phyloP scores from a whole-genome alignment of 2,888 invertebrate species.

The Miltochrista miniata region DNA sequence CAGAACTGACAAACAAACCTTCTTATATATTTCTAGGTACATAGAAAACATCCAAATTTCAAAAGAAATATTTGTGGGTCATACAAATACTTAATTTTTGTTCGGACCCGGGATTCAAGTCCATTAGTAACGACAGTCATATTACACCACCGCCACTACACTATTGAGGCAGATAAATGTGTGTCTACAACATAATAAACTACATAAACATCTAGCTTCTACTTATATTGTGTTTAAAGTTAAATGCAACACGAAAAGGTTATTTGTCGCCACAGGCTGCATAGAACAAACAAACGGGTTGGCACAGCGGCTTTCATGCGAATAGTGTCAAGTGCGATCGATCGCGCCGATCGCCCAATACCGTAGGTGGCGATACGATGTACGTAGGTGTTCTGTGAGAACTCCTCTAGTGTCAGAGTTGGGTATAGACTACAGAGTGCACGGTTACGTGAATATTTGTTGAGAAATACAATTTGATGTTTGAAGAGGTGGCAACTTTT shows the following conservation, averaged over 20 bases:
- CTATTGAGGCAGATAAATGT: too few species aligned
- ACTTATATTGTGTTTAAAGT: slow-evolving; percentile 3
- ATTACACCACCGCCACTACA: too few species aligned
- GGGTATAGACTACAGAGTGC: background rate
- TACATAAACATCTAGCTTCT: background rate
- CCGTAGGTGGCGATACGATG: slow-evolving; percentile 16
- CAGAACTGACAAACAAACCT: too few species aligned
- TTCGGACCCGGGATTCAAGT: too few species aligned
- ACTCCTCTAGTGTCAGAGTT: background rate
- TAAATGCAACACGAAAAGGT: slow-evolving; percentile 20
- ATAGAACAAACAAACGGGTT: slow-evolving; percentile 14
- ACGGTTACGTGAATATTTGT: background rate
- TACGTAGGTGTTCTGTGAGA: background rate
- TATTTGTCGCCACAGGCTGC: background rate
- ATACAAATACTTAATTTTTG: too few species aligned
- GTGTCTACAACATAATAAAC: too few species aligned
- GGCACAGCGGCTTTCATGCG: slow-evolving; percentile 33
- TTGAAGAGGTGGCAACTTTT: background rate
- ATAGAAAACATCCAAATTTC: too few species aligned
- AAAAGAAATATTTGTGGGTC: too few species aligned
- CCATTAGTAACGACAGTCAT: too few species aligned
- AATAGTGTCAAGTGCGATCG: slow-evolving; percentile 43
- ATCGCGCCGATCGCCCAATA: slow-evolving; percentile 24
- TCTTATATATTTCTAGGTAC: too few species aligned
- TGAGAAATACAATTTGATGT: background rate